Evolutionary conservation across 2,797 vertebrate genomes (phyloP).

Genomic region (Argentina silus): DNA sequence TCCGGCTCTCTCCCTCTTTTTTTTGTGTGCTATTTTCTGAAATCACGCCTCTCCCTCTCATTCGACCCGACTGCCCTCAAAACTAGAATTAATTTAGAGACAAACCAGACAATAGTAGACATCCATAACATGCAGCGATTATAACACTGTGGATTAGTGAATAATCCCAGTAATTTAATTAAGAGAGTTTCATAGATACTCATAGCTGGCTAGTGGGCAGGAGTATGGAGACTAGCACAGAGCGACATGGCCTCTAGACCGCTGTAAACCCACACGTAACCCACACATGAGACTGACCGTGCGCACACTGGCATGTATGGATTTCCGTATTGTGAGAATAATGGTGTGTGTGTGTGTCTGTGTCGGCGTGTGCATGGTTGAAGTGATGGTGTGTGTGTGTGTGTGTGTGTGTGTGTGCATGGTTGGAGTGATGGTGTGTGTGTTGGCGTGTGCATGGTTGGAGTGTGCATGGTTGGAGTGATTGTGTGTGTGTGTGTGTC

Average conservation of each 20-base stretch:
- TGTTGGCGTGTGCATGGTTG: neutral
- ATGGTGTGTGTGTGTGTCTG: neutral
- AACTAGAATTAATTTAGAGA: constrained; percentile 13
- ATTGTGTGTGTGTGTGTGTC: constrained; percentile 4
- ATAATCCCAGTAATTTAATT: neutral
- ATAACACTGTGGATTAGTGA: neutral
- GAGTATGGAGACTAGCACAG: neutral
- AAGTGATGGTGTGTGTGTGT: neutral
- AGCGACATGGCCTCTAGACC: neutral
- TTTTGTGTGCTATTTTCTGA: too few species aligned
- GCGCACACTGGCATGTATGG: neutral
- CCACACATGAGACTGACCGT: too few species aligned
- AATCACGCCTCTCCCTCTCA: constrained; percentile 18
- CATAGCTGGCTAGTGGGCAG: too few species aligned
- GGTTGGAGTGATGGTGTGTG: neutral
- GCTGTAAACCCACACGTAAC: neutral
- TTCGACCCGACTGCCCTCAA: neutral
- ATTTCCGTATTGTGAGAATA: neutral
- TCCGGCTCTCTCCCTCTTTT: too few species aligned
- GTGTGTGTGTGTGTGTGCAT: neutral
- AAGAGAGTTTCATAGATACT: neutral
- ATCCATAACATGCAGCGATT: neutral
- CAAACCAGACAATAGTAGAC: neutral
- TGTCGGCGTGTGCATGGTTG: neutral
- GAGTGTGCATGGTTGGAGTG: neutral